phyloP scores from a whole-genome alignment of 2,797 vertebrate genomes.

The Syngnathus acus region DNA sequence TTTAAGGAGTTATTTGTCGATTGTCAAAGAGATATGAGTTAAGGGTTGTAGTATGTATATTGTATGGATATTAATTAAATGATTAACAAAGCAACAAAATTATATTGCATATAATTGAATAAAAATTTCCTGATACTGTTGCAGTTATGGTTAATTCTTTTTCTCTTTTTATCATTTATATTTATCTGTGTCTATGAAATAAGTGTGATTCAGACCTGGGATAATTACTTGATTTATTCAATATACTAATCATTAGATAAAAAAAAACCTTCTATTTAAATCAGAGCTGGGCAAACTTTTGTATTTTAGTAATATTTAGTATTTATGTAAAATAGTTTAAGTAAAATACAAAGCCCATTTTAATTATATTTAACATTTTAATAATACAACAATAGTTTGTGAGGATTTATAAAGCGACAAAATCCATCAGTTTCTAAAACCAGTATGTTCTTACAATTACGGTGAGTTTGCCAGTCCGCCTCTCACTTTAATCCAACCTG shows the following conservation, averaged over 20 bases:
- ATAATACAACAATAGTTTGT: no score
- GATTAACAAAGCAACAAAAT: constrained; percentile 73
- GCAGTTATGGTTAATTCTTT: constrained; percentile 7
- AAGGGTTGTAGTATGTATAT: constrained; percentile 75
- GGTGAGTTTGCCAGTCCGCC: background rate
- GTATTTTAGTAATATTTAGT: background rate
- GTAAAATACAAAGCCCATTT: no score
- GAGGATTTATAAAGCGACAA: background rate
- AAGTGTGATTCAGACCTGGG: background rate
- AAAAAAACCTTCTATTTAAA: background rate
- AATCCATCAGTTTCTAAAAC: background rate
- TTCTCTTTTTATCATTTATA: background rate
- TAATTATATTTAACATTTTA: no score
- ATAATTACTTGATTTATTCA: background rate
- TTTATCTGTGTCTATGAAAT: background rate
- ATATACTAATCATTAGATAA: background rate
- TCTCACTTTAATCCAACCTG: background rate
- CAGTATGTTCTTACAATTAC: background rate
- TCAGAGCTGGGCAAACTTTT: no score
- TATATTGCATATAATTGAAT: constrained; percentile 76
- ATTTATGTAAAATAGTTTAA: background rate
- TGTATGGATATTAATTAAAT: constrained; percentile 76
- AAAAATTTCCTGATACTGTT: constrained; percentile 75
- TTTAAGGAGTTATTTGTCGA: constrained; percentile 66
- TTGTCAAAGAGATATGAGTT: constrained; percentile 66